Evolutionary conservation across 2,888 invertebrate species (phyloP).

Genomic region (Acanthosoma haemorrhoidale): DNA sequence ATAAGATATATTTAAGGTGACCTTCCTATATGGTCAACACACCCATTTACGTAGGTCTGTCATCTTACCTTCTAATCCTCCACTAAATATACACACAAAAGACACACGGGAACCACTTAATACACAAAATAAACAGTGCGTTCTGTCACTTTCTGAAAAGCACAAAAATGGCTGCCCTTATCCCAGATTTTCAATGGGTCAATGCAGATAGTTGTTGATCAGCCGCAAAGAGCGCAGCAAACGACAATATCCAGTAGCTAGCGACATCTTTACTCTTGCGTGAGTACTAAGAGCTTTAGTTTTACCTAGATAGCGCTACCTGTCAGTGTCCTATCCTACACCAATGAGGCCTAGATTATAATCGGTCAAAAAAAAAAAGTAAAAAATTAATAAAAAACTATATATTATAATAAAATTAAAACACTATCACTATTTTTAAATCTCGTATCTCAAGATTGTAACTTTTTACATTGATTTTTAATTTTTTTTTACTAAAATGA

Average conservation of each 20-base stretch:
- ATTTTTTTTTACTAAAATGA: too few relatives aligned
- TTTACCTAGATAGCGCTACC: neutral
- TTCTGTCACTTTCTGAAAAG: conserved; percentile 39
- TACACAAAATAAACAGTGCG: conserved; percentile 19
- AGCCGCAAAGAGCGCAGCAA: conserved; percentile 38
- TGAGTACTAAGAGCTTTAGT: neutral
- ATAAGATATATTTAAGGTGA: conserved; percentile 18
- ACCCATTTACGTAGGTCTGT: conserved; percentile 31
- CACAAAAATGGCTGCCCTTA: conserved; percentile 43
- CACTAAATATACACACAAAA: conserved; percentile 22
- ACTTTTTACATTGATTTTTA: too few relatives aligned
- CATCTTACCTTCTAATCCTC: conserved; percentile 31
- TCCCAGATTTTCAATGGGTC: conserved; percentile 44
- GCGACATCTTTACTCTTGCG: neutral
- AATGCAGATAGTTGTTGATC: conserved; percentile 41
- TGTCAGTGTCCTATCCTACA: neutral
- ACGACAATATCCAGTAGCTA: neutral
- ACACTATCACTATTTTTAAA: too few relatives aligned
- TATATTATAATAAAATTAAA: too few relatives aligned
- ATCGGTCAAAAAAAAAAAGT: too few relatives aligned
- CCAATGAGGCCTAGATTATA: neutral
- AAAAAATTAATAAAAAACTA: too few relatives aligned
- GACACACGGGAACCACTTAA: conserved; percentile 23
- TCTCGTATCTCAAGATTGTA: too few relatives aligned
- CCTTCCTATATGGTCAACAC: conserved; percentile 34